phyloP scores from a whole-genome alignment of 1,140 invertebrate genomes.

The Melitaea cinxia region DNA sequence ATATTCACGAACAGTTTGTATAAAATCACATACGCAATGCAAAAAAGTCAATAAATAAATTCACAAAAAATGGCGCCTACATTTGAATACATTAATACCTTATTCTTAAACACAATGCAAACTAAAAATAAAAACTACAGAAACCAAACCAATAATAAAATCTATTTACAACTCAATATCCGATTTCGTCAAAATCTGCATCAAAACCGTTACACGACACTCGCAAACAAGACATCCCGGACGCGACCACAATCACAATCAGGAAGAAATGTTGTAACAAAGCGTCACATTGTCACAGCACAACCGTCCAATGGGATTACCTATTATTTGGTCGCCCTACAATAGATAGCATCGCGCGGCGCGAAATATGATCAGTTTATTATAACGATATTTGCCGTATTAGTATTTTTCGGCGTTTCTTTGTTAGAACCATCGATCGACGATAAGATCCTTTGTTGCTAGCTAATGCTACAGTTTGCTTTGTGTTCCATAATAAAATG shows the following conservation, averaged over 20 bases:
- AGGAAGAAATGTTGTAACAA: conserved; percentile 50
- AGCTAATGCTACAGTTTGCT: conserved; percentile 13
- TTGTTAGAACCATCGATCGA: conserved; percentile 50
- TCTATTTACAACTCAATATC: not conserved
- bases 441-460: conserved; percentile 58
- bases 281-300: conserved; percentile 49
- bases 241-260: conserved; percentile 56
- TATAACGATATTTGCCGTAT: conserved; percentile 76
- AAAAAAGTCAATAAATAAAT: no score
- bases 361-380: conserved; percentile 70
- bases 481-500: not conserved
- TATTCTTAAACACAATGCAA: no score
- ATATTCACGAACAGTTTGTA: no score
- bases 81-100: no score
- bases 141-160: not conserved
- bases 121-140: not conserved
- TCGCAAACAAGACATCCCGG: conserved; percentile 34
- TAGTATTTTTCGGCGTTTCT: conserved; percentile 39
- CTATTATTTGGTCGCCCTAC: conserved; percentile 64
- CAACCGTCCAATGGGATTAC: conserved; percentile 54
- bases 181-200: not conserved
- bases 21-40: no score
- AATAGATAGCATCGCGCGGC: conserved; percentile 52
- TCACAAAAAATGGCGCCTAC: no score
- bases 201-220: conserved; percentile 17